Percentiles rank a stretch among this genome's conserved stretches.
Conservation (phyloP, 2,113 vertebrate genomes). For the Ascaphus truei region DNA sequence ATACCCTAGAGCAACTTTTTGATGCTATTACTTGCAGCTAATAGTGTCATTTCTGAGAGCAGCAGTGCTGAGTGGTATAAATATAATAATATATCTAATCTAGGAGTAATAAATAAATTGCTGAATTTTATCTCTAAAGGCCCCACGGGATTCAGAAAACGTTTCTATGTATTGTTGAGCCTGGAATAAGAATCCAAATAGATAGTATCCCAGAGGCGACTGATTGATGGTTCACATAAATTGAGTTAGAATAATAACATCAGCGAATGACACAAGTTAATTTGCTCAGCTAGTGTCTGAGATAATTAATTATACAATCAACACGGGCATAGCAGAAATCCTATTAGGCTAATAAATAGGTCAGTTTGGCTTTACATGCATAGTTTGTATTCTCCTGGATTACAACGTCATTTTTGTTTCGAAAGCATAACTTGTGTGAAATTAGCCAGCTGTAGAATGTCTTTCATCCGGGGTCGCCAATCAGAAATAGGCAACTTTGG, state of each 20-base stretch:
- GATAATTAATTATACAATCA: slow-evolving; percentile 26
- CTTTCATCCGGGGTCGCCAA: slow-evolving; percentile 7
- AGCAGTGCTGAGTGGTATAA: slow-evolving; percentile 16
- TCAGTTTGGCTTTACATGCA: not conserved
- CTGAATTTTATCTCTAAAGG: slow-evolving; percentile 21
- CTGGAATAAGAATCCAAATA: slow-evolving; percentile 14
- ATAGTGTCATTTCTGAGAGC: not conserved
- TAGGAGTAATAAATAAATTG: slow-evolving; percentile 24
- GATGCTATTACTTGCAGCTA: slow-evolving; percentile 4
- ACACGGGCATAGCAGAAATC: not conserved
- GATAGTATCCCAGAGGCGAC: not conserved
- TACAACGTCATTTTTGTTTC: not conserved
- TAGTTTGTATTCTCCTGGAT: not conserved
- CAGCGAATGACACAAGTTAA: slow-evolving; percentile 2
- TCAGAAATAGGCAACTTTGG: not conserved
- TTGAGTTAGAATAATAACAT: slow-evolving; percentile 23
- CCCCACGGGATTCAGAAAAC: not conserved
- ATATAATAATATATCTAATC: slow-evolving; percentile 8
- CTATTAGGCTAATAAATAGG: slow-evolving; percentile 18
- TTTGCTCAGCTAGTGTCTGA: not conserved
- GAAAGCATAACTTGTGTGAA: slow-evolving; percentile 4
- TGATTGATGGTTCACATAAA: not conserved
- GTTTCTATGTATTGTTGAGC: not conserved
- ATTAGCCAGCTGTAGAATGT: slow-evolving; percentile 8
- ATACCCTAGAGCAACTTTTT: slow-evolving; percentile 4